A percentile compares a stretch with the other conserved stretches of the same genome.
phyloP scores from a whole-genome alignment of 2,797 vertebrate species.

The Aplochiton taeniatus region DNA sequence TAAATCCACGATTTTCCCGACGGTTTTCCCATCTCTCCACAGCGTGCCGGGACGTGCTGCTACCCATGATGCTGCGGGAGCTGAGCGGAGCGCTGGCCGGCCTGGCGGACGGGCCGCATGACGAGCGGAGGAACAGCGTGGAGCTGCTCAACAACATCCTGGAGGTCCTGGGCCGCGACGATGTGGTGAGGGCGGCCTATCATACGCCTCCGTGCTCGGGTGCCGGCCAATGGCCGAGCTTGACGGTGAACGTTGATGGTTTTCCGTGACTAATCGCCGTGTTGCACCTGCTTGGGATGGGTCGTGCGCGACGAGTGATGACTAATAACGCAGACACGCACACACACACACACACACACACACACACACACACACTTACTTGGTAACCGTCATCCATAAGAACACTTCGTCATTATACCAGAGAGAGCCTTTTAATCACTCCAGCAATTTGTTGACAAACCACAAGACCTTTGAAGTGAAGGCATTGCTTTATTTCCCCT shows the following conservation, averaged over 20 bases:
- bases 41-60: conserved; percentile 94
- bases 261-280: not conserved
- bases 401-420: conserved; percentile 37
- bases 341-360: conserved; percentile 21
- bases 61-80: conserved; percentile 94
- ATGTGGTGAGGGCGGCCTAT: conserved; percentile 80
- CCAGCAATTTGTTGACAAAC: conserved; percentile 49
- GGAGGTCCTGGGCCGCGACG: conserved; percentile 89
- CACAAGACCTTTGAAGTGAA: conserved; percentile 61
- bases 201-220: not conserved
- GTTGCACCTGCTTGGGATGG: too few species aligned
- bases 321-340: conserved; percentile 11
- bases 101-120: conserved; percentile 70
- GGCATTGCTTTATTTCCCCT: conserved; percentile 44
- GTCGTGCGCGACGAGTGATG: not conserved
- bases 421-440: conserved; percentile 59
- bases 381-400: conserved; percentile 4
- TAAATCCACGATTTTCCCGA: conserved; percentile 47
- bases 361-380: conserved; percentile 9
- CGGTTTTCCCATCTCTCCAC: conserved; percentile 65
- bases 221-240: not conserved
- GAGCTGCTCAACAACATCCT: conserved; percentile 94
- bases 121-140: conserved; percentile 81
- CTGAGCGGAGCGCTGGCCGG: conserved; percentile 79
- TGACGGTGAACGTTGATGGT: not conserved